Evolutionary conservation across 2,797 vertebrate species (phyloP), one percentile per base, ranked within the genome.

Genomic region (Lophotriccus pileatus): DNA sequence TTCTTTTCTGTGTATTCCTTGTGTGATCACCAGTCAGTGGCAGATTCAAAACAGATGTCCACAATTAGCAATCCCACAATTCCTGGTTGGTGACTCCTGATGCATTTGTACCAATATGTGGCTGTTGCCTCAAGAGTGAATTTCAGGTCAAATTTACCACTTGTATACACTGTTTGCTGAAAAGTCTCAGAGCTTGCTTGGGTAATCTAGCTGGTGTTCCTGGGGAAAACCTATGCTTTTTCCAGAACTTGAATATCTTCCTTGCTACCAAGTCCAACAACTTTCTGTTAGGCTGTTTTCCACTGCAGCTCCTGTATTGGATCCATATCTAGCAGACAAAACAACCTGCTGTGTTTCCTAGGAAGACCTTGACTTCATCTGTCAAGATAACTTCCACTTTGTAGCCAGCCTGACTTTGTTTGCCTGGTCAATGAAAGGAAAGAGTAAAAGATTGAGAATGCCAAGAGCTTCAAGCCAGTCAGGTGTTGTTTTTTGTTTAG

Each of bases 331-430:
- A 44, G 24, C 66, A 94, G 76, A 84, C 24, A 64, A 72, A 95
- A 64, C 37, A 89, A n/a, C 41, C 68, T 83, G 75, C 34, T 68
- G 24, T 74, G 43, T 68, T 84, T 95, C 34, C 64, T 50, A 78
- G 68, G 93, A 72, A 85, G 82, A 92, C 44, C 64, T 83, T 80
- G 43, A 78, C 75, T 91, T 94, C 34, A 58, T 58, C 44, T 89
- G n/a, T 74, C 72, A 68, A 74, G 82, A 91, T 87, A 85, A 75
- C 1, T 0, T 8, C 15, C 0, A 4, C 22, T 87, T 80, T 80
- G 37, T 46, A 53, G 55, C 7, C 60, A 89, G 41, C 19, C 60
- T 60, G 50, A 83, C 49, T 85, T 93, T 94, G 27, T 84, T 90
- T 90, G 47, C 21, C 60, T 79, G 10, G 7, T 68, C 22, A 53